These are phyloP conservation scores for Bombylius major DNA, from an alignment of 2,888 invertebrate genomes.

Conservation along the genomic window DNA sequence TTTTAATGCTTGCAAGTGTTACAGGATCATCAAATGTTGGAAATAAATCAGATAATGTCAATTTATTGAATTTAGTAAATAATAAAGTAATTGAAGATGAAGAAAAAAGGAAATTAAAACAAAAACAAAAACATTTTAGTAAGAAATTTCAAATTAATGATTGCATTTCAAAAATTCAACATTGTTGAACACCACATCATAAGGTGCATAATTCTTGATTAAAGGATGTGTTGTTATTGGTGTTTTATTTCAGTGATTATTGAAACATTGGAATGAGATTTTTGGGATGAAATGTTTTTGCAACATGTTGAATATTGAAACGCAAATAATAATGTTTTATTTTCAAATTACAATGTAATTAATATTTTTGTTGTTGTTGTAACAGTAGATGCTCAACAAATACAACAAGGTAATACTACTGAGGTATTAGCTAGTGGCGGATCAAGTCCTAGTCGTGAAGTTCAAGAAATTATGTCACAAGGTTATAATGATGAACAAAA, in stretches of 20 bases:
- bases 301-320: too few relatives aligned
- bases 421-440: slow-evolving; percentile 55
- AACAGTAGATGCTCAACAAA: neutral
- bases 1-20: slow-evolving; percentile 34
- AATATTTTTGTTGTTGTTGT: neutral
- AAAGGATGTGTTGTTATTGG: too few relatives aligned
- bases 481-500: slow-evolving; percentile 26
- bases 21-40: slow-evolving; percentile 22
- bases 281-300: too few relatives aligned
- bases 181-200: too few relatives aligned
- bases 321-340: too few relatives aligned
- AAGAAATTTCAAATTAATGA: neutral
- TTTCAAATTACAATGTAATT: neutral
- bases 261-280: too few relatives aligned
- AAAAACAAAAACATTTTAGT: slow-evolving; percentile 10
- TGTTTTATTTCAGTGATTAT: too few relatives aligned
- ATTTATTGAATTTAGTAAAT: slow-evolving; percentile 30
- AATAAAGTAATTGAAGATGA: slow-evolving; percentile 33
- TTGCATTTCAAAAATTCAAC: neutral
- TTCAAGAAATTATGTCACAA: slow-evolving; percentile 71
- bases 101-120: slow-evolving; percentile 27
- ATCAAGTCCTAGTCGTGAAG: slow-evolving; percentile 80
- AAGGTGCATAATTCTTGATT: too few relatives aligned
- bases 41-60: slow-evolving; percentile 26
- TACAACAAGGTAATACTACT: neutral